phyloP scores from a whole-genome alignment of 1,140 invertebrate genomes.

The Caenorhabditis brenneri region DNA sequence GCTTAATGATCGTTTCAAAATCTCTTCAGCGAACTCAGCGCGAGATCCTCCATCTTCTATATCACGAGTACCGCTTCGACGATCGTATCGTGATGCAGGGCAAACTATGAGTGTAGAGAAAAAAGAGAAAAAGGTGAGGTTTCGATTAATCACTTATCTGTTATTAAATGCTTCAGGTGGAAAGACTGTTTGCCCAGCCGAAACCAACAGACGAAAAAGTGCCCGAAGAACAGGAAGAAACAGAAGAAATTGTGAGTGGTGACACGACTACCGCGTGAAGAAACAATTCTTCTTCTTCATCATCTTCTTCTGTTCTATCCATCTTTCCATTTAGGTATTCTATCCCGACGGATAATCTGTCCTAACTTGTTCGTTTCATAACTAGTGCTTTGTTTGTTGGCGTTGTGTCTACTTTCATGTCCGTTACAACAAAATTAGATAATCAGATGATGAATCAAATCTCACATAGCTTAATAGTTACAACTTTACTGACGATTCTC shows the following conservation, averaged over 20 bases:
- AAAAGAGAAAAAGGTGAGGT: not conserved
- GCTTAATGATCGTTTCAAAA: not conserved
- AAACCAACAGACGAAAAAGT: slow-evolving; percentile 27
- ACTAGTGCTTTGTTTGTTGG: too few relatives aligned
- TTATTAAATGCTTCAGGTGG: not conserved
- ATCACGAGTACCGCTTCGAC: not conserved
- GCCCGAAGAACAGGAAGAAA: slow-evolving; percentile 24
- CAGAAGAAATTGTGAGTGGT: slow-evolving; percentile 37
- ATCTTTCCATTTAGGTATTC: slow-evolving; percentile 37
- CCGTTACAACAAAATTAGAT: too few relatives aligned
- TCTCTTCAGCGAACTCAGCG: not conserved
- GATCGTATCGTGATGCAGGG: slow-evolving; percentile 11
- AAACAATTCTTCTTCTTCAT: slow-evolving; percentile 22
- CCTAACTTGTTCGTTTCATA: not conserved
- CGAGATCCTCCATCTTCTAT: slow-evolving; percentile 4
- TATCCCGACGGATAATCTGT: not conserved
- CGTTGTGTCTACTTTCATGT: too few relatives aligned
- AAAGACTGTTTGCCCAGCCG: slow-evolving; percentile 2
- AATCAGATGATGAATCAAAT: too few relatives aligned
- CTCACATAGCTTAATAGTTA: too few relatives aligned
- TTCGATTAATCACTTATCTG: not conserved
- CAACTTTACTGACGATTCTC: too few relatives aligned
- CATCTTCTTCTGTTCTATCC: slow-evolving; percentile 24
- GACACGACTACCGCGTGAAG: slow-evolving; percentile 17
- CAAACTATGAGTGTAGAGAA: slow-evolving; percentile 5